A percentile compares a stretch with the other conserved stretches of the same genome.
phyloP scores from a whole-genome alignment of 2,797 vertebrate genomes.

The Sitta carolinensis region DNA sequence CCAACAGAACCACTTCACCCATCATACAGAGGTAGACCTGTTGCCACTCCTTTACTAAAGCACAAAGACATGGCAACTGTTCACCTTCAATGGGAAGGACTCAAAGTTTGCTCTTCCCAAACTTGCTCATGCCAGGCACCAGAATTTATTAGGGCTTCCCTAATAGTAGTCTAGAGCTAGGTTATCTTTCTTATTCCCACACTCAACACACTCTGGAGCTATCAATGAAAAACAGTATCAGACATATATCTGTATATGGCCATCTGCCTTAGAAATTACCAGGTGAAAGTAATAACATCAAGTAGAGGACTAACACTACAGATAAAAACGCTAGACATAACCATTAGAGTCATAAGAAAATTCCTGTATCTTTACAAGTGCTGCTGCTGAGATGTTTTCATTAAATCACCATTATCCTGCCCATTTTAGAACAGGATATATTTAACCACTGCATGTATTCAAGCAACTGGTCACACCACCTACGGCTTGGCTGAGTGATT shows the following conservation, averaged over 20 bases:
- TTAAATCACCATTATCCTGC: slow-evolving; percentile 12
- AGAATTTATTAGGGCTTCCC: neutral
- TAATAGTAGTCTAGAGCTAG: neutral
- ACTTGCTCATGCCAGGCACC: neutral
- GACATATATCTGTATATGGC: neutral
- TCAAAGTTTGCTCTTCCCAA: neutral
- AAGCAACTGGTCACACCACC: slow-evolving; percentile 42
- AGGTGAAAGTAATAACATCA: neutral
- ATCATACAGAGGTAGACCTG: neutral
- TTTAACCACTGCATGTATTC: slow-evolving; percentile 37
- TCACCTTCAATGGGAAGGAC: neutral
- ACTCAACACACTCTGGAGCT: neutral
- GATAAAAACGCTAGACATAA: neutral
- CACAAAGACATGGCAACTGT: rapidly evolving
- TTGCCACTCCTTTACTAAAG: neutral
- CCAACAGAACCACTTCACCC: neutral
- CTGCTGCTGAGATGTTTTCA: slow-evolving; percentile 21
- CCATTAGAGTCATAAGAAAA: neutral
- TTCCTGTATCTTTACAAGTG: neutral
- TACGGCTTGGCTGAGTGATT: neutral
- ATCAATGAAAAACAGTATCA: neutral
- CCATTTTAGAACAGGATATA: slow-evolving; percentile 51
- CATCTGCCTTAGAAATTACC: neutral
- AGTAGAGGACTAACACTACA: neutral
- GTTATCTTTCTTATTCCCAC: neutral